Conservation (phyloP, 2,797 vertebrate genomes). For the Carcharodon carcharias region DNA sequence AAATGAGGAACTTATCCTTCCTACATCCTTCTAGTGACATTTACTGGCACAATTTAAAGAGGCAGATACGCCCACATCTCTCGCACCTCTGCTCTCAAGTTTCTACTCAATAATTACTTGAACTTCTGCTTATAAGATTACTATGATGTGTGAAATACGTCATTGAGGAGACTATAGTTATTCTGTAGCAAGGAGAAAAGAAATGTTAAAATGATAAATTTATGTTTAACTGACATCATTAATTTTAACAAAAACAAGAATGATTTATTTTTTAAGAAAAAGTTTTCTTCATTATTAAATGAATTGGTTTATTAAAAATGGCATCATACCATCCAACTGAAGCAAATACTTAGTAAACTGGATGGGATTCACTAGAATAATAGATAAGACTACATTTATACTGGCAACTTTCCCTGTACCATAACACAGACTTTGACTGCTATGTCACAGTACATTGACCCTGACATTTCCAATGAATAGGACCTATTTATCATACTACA, state of each 20-base stretch:
- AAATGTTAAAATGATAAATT: slow-evolving; percentile 2
- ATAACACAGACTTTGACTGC: slow-evolving; percentile 34
- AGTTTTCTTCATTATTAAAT: neutral
- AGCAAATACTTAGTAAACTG: slow-evolving; percentile 34
- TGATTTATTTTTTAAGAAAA: neutral
- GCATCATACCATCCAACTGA: neutral
- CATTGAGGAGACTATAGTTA: neutral
- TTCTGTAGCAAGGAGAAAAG: neutral
- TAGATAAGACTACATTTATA: slow-evolving; percentile 28
- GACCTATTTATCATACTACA: slow-evolving; percentile 26
- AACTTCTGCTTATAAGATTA: neutral
- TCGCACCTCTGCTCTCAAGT: neutral
- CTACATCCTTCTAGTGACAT: neutral
- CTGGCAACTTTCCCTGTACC: slow-evolving; percentile 31
- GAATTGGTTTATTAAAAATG: neutral
- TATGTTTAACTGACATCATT: neutral
- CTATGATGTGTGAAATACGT: neutral
- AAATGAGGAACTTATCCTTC: neutral
- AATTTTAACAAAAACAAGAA: neutral
- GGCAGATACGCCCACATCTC: neutral
- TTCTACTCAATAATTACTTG: neutral
- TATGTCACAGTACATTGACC: slow-evolving; percentile 26
- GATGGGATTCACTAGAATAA: slow-evolving; percentile 30
- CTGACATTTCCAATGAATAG: slow-evolving; percentile 32
- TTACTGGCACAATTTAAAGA: slow-evolving; percentile 17